Evolutionary conservation across 1,140 invertebrate species (phyloP).

Genomic region (Tetragonula clypearis): DNA sequence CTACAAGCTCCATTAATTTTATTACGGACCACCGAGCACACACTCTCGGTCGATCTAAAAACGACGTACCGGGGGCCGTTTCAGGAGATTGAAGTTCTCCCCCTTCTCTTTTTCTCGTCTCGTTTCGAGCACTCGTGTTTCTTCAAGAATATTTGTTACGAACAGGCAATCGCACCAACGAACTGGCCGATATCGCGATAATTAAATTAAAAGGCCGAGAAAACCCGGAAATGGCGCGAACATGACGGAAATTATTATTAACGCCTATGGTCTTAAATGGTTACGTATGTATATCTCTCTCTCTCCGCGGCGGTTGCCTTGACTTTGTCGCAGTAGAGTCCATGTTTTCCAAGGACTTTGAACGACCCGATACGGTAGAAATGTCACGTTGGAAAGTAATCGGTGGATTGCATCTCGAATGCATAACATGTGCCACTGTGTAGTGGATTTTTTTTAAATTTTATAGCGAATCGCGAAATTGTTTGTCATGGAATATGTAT

Average conservation of each 20-base stretch:
- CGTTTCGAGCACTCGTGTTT: neutral
- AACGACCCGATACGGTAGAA: no score
- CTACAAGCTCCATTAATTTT: conserved; percentile 74
- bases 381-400: no score
- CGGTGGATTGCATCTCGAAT: no score
- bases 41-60: conserved; percentile 41
- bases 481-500: no score
- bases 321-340: neutral
- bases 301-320: neutral
- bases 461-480: no score
- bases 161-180: no score
- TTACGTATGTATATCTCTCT: neutral
- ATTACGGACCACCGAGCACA: conserved; percentile 66
- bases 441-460: no score
- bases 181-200: neutral
- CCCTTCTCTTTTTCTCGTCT: neutral
- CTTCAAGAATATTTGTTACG: neutral
- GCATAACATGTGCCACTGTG: no score
- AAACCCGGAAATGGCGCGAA: neutral
- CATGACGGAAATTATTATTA: neutral
- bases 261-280: no score
- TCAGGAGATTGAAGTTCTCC: conserved; percentile 13
- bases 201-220: neutral
- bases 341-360: no score
- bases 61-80: conserved; percentile 33